Evolutionary conservation across 2,113 vertebrate species (phyloP).

Genomic region (Lates calcarifer): DNA sequence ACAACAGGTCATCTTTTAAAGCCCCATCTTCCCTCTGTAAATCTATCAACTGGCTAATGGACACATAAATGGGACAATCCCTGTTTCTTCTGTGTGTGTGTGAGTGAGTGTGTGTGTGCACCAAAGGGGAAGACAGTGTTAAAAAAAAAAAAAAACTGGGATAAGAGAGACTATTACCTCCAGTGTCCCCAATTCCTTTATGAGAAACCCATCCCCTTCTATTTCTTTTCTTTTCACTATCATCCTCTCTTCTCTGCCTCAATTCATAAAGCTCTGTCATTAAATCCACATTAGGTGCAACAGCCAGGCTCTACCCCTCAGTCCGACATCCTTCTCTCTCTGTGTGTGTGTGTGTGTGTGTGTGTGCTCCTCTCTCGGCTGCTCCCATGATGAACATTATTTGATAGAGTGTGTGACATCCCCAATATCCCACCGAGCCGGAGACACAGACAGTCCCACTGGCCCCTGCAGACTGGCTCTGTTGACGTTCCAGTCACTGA

Average conservation of each 20-base stretch:
- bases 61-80: constrained; percentile 72
- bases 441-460: constrained; percentile 63
- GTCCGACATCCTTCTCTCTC: constrained; percentile 23
- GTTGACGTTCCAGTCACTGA: constrained; percentile 68
- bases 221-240: constrained; percentile 52
- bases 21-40: constrained; percentile 72
- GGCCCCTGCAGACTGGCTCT: constrained; percentile 53
- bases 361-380: constrained; percentile 35
- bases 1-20: constrained; percentile 85
- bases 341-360: constrained; percentile 21
- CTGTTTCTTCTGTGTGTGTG: constrained; percentile 31
- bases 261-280: constrained; percentile 79
- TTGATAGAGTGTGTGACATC: constrained; percentile 76
- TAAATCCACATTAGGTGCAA: constrained; percentile 82
- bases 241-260: constrained; percentile 49
- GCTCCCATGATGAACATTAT: constrained; percentile 71
- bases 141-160: constrained; percentile 35
- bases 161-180: constrained; percentile 64
- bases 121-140: neutral
- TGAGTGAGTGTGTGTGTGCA: constrained; percentile 33
- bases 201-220: constrained; percentile 14
- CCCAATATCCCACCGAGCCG: constrained; percentile 59
- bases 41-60: constrained; percentile 78
- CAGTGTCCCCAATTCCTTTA: constrained; percentile 12
- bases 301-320: constrained; percentile 57